Base-by-base conservation (phyloP, 1,140 invertebrate genomes). In the Lordiphosa stackelbergi region DNA sequence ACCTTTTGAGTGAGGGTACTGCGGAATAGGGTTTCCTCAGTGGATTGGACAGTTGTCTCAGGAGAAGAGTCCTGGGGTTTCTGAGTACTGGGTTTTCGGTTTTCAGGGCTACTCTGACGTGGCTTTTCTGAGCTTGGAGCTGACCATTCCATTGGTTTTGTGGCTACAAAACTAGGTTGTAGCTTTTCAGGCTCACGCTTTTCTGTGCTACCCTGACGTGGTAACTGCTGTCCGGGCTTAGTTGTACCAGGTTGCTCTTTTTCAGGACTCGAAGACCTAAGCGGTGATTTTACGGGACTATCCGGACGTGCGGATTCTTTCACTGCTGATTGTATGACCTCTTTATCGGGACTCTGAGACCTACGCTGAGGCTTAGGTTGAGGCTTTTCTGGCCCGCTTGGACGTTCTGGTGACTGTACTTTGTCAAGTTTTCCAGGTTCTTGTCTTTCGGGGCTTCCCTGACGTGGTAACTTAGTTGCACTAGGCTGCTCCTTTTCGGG, bases 1-100 rank as follows among this genome's bases (percentile, higher is more conserved):
- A 61, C 53, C 12, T 70, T 52, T 16, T 73, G 43, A 24, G 53
- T 56, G 2, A 66, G 52, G 12, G 59, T 83, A 57, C 53, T 83
- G 0, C 40, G 57, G 24, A 81, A 75, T 3, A 83, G 16, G 9
- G 13, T 45, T 1, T 75, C 68, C 36, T 81, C 28, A 8, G 28
- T 31, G 7, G 28, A 8, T 31, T 31, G 28, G 28, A 31, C 5
- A 31, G 6, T 31, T 31, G 28, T 31, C 5, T 24, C 5, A 3
- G 22, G 22, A 24, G 22, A 24, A 6, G 5, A 5, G 5, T 24
- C 22, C 5, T 5, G 22, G 3, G 19, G 19, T 19, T 19, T 19
- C 3, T 19, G 19, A 19, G 19, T 3, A 3, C 19, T 19, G 19
- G 42, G 53, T 8, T 35, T 19, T 51, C 3, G 46, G 16, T 57